Evolutionary conservation across 2,797 vertebrate genomes (phyloP).

Genomic region (Manis pentadactyla): DNA sequence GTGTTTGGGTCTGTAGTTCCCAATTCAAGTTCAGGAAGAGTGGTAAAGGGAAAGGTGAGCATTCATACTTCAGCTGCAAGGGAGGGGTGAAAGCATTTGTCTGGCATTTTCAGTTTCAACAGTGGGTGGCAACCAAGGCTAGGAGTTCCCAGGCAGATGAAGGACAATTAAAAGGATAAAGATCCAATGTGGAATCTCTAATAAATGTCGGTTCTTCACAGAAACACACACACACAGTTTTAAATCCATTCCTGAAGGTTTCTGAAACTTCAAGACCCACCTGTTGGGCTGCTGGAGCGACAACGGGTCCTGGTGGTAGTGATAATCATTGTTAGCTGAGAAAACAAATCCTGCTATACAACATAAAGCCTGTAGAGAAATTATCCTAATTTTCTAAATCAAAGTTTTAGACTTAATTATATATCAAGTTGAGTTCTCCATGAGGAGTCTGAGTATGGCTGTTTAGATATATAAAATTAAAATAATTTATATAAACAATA

Average conservation of each 20-base stretch:
- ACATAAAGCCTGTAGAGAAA: neutral
- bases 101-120: neutral
- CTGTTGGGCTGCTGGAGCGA: neutral
- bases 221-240: neutral
- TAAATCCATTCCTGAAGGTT: neutral
- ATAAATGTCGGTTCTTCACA: neutral
- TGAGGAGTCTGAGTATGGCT: neutral
- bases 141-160: neutral
- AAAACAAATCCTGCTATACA: neutral
- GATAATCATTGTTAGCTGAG: neutral
- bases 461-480: neutral
- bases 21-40: neutral
- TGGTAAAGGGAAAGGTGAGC: neutral
- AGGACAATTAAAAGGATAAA: neutral
- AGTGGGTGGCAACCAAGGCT: neutral
- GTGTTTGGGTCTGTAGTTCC: neutral
- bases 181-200: neutral
- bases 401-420: neutral
- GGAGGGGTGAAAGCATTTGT: neutral
- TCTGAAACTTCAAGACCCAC: neutral
- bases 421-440: neutral
- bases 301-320: neutral
- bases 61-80: neutral
- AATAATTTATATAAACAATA: neutral
- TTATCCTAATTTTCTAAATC: neutral